These are phyloP conservation scores for Meleagris gallopavo DNA, from an alignment of 2,113 vertebrate genomes.

Conservation along the genomic window DNA sequence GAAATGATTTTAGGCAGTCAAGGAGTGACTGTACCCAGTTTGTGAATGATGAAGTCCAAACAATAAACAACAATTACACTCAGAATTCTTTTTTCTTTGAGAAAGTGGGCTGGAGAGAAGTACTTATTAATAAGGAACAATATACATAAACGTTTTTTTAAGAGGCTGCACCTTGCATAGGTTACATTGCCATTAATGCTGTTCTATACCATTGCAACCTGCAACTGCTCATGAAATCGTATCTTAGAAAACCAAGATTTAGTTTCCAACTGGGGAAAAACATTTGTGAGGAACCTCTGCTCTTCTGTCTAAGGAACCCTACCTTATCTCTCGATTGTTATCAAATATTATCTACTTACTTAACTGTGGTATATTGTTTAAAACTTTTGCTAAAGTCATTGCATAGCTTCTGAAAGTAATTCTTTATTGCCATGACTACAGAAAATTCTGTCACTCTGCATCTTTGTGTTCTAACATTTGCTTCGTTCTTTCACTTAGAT, in stretches of 20 bases:
- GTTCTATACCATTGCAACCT: neutral
- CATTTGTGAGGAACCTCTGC: neutral
- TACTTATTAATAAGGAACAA: neutral
- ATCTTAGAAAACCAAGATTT: neutral
- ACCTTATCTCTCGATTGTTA: neutral
- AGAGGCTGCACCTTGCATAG: neutral
- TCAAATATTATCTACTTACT: neutral
- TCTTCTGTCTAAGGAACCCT: neutral
- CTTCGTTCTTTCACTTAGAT: neutral
- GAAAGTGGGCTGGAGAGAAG: neutral
- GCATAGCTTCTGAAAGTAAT: neutral
- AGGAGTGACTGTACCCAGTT: neutral
- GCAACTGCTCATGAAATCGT: neutral
- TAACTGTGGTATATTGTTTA: neutral
- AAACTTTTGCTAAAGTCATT: neutral
- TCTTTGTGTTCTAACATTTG: neutral
- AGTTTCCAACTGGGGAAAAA: neutral
- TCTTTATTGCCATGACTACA: neutral
- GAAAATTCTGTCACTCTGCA: neutral
- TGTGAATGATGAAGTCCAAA: neutral
- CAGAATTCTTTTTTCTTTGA: neutral
- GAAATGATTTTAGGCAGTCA: conserved; percentile 20
- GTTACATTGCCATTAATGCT: neutral
- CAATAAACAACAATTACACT: neutral
- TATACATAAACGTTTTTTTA: neutral